Base-by-base conservation (phyloP, 2,888 invertebrate genomes). In the Oscheius onirici region DNA sequence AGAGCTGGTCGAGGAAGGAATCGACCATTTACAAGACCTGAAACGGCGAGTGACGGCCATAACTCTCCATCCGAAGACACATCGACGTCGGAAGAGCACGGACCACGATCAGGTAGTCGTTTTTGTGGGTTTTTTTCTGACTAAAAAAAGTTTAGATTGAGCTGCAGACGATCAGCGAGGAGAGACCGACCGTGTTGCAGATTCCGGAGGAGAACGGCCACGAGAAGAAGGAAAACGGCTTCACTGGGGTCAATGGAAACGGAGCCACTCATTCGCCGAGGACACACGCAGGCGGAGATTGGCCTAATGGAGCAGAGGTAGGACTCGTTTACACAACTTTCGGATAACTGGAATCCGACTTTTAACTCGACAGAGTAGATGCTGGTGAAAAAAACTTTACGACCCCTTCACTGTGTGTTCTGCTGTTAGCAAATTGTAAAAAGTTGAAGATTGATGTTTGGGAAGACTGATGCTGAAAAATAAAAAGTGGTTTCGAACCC, bases 1-100 rank as follows among this genome's bases (percentile, higher is more conserved):
- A 1, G 79, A 81, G n/a, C 69, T 81, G 11, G 73, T 81, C 11
- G 81, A 81, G 51, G 81, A 76, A 75, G 80, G 81, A 61, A 77
- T 79, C 22, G 81, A 81, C 68, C 79, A 79, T 71, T 54, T 79
- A 40, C 72, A 79, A 41, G 79, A 79, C 58, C 57, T 79, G 58
- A 79, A 79, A 58, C 72, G 73, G 54, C 72, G 75, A 60, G 74
- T 79, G 0, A 68, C 69, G 11, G 70, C 72, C 15, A 76, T 75
- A 11, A 71, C 74, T 41, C 40, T 75, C 13, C 76, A 77, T 49
- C 77, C 77, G 15, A 79, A 79, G 49, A 72, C 75, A 6, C 72
- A 73, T 46, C n/a, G 73, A 52, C 46, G 79, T 26, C 28, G 73
- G 58, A 79, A 79, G 28, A 77, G 77, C 65, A 70, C 72, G 20